These are phyloP conservation scores for Lagria hirta DNA, from an alignment of 2,888 invertebrate genomes.

Conservation along the genomic window DNA sequence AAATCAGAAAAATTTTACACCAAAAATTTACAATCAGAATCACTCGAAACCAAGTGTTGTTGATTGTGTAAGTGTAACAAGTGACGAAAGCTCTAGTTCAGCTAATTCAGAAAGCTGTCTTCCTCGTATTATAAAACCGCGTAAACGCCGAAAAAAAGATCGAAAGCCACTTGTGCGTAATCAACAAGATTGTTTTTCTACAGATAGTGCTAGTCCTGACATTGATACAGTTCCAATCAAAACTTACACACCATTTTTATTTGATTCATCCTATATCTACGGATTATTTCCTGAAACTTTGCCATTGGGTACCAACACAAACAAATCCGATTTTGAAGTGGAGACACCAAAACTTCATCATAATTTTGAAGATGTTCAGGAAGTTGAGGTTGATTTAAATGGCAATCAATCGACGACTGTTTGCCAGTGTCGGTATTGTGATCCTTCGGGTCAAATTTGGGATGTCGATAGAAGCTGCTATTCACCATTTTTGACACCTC, in stretches of 20 bases:
- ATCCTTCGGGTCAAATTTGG: constrained; percentile 75
- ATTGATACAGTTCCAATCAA: constrained; percentile 23
- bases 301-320: constrained; percentile 4
- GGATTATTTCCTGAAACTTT: constrained; percentile 21
- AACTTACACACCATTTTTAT: constrained; percentile 15
- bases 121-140: constrained; percentile 85
- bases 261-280: constrained; percentile 17
- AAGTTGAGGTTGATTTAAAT: constrained; percentile 48
- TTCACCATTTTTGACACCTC: constrained; percentile 58
- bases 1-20: constrained; percentile 26
- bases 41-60: constrained; percentile 40
- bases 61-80: constrained; percentile 72
- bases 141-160: constrained; percentile 88
- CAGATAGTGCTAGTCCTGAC: constrained; percentile 48
- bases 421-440: constrained; percentile 77
- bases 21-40: constrained; percentile 2
- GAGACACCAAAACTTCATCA: constrained; percentile 52
- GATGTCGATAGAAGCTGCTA: constrained; percentile 65
- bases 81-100: constrained; percentile 74
- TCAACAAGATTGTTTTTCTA: constrained; percentile 44
- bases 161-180: constrained; percentile 65
- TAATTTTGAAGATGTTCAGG: constrained; percentile 52
- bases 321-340: constrained; percentile 10
- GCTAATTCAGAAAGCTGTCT: constrained; percentile 72
- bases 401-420: constrained; percentile 53